Conservation (phyloP, 2,888 invertebrate species). For the Agriopis marginaria region DNA sequence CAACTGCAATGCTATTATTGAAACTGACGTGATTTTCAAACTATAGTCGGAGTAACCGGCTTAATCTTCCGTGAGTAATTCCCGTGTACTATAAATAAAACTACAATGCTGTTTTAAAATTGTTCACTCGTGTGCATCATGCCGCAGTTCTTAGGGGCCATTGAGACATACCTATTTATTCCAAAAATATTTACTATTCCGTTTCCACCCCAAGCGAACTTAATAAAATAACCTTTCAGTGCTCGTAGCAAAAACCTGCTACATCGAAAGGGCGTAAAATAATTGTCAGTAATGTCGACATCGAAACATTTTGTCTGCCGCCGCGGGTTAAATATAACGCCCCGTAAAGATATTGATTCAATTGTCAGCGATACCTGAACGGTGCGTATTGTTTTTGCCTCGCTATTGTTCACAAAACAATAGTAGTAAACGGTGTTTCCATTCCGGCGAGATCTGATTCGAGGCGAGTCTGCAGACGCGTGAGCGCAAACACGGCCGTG, state of each 20-base stretch:
- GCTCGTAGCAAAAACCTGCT: constrained; percentile 7
- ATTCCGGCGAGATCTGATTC: constrained; percentile 59
- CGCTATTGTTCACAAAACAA: constrained; percentile 61
- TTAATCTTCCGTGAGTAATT: too few species aligned
- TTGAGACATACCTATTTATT: background rate
- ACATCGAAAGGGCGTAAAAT: constrained; percentile 13
- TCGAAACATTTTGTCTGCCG: constrained; percentile 29
- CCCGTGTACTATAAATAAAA: too few species aligned
- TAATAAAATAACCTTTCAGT: constrained; percentile 10
- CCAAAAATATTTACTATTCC: constrained; percentile 3
- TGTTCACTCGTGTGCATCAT: too few species aligned
- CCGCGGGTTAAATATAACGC: constrained; percentile 36
- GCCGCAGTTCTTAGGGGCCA: too few species aligned
- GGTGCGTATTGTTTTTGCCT: constrained; percentile 58
- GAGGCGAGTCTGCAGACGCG: constrained; percentile 50
- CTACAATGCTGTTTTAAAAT: too few species aligned
- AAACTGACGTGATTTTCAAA: too few species aligned
- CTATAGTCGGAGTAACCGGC: too few species aligned
- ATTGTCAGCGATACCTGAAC: constrained; percentile 55
- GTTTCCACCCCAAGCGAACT: constrained; percentile 4
- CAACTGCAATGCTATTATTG: too few species aligned
- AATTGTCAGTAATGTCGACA: constrained; percentile 33
- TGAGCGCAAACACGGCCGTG: constrained; percentile 64
- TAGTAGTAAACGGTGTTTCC: constrained; percentile 60
- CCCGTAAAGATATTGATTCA: constrained; percentile 56